A percentile compares a stretch with the other conserved stretches of the same genome.
phyloP scores from a whole-genome alignment of 2,113 vertebrate genomes.

The Dryoscopus gambensis region DNA sequence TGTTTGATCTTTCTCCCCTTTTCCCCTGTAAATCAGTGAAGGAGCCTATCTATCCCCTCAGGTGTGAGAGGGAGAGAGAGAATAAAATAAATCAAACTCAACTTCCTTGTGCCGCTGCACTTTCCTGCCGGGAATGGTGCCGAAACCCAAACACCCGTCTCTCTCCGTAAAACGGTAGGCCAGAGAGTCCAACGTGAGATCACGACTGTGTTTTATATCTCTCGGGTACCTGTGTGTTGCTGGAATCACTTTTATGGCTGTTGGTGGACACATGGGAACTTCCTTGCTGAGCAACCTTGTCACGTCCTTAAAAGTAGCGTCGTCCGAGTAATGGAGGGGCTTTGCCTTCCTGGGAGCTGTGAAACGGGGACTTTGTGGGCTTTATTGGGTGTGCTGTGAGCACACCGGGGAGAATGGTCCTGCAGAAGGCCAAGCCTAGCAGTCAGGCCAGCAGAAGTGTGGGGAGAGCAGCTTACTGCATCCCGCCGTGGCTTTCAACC shows the following conservation, averaged over 20 bases:
- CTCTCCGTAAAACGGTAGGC: not conserved
- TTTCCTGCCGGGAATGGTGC: not conserved
- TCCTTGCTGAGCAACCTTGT: slow-evolving; percentile 68
- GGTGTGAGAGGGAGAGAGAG: not conserved
- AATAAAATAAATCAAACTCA: not conserved
- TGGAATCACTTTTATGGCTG: slow-evolving; percentile 12
- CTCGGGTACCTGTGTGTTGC: not conserved
- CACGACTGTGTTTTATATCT: not conserved
- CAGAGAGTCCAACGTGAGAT: slow-evolving; percentile 29
- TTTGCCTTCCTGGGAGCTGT: not conserved
- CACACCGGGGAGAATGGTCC: slow-evolving; percentile 53
- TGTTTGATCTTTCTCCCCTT: not conserved
- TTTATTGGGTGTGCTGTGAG: slow-evolving; percentile 50
- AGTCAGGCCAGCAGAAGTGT: not conserved
- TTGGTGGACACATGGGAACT: slow-evolving; percentile 35
- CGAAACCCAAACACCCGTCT: not conserved
- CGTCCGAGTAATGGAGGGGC: slow-evolving; percentile 41
- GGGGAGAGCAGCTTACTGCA: not conserved
- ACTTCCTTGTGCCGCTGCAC: not conserved
- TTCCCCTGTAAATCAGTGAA: not conserved
- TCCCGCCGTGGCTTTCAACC: not conserved
- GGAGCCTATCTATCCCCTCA: not conserved
- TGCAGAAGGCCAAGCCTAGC: slow-evolving; percentile 71
- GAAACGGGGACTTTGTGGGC: slow-evolving; percentile 57
- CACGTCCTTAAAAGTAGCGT: slow-evolving; percentile 58